Conservation (phyloP, 2,888 invertebrate species). For the Leucoma salicis region DNA sequence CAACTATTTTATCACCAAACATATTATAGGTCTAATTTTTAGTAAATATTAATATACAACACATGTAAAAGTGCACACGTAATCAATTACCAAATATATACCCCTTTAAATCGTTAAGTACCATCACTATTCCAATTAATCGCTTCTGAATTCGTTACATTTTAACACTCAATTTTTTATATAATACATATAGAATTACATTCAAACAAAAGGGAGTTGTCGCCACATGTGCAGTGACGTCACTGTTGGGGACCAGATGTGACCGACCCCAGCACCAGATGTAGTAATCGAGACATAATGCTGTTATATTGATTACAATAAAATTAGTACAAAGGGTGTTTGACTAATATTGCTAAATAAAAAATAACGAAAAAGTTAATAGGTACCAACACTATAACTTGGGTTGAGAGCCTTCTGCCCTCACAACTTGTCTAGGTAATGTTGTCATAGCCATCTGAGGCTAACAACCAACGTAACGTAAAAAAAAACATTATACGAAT, state of each 20-base stretch:
- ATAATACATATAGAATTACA: slow-evolving; percentile 29
- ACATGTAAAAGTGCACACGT: too few relatives aligned
- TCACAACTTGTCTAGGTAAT: too few relatives aligned
- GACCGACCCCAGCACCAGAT: slow-evolving; percentile 52
- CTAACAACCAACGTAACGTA: too few relatives aligned
- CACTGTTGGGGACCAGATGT: slow-evolving; percentile 67
- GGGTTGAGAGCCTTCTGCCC: too few relatives aligned
- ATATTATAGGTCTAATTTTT: too few relatives aligned
- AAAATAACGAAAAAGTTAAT: too few relatives aligned
- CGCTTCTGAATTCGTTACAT: neutral
- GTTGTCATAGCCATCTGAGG: too few relatives aligned
- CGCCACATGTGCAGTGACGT: slow-evolving; percentile 72
- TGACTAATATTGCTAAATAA: slow-evolving; percentile 25
- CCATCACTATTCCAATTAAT: neutral
- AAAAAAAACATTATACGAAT: too few relatives aligned
- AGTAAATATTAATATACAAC: too few relatives aligned
- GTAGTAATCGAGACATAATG: slow-evolving; percentile 66
- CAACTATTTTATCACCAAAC: too few relatives aligned
- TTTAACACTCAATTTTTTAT: slow-evolving; percentile 27
- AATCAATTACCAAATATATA: too few relatives aligned
- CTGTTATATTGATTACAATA: slow-evolving; percentile 47
- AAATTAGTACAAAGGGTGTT: slow-evolving; percentile 36
- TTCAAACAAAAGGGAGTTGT: slow-evolving; percentile 53
- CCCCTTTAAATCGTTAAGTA: neutral
- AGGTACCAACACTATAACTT: too few relatives aligned